phyloP scores from a whole-genome alignment of 2,797 vertebrate species.

The Sebastes oblongus region DNA sequence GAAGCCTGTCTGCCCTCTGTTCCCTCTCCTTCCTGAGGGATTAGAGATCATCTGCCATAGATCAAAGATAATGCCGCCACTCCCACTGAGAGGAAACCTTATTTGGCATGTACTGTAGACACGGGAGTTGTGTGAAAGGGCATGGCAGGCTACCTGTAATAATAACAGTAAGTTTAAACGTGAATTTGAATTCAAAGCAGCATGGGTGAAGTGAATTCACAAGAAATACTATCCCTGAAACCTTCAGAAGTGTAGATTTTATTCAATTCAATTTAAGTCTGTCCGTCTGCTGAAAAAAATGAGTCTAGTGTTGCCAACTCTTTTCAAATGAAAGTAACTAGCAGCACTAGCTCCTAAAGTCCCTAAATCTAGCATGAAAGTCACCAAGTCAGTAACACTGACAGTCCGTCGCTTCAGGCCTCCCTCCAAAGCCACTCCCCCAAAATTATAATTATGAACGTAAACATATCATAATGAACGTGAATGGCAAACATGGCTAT shows the following conservation, averaged over 20 bases:
- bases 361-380: too few species aligned
- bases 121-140: conserved; percentile 11
- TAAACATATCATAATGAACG: too few species aligned
- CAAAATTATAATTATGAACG: too few species aligned
- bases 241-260: not conserved
- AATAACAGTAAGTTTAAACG: not conserved
- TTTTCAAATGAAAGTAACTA: too few species aligned
- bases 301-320: too few species aligned
- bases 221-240: not conserved
- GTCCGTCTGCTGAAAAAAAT: too few species aligned
- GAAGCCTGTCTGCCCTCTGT: not conserved
- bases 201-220: not conserved
- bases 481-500: too few species aligned
- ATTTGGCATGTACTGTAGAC: conserved; percentile 29
- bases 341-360: too few species aligned
- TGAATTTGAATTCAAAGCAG: not conserved
- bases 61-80: conserved; percentile 53
- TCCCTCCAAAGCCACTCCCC: too few species aligned
- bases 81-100: conserved; percentile 43
- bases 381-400: too few species aligned
- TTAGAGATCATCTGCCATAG: conserved; percentile 33
- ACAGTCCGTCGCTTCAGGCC: too few species aligned
- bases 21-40: conserved; percentile 51
- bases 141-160: not conserved
- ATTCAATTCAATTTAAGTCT: not conserved